These are phyloP conservation scores for Ophioninae sp. DNA, from an alignment of 2,888 invertebrate species.

Conservation along the genomic window DNA sequence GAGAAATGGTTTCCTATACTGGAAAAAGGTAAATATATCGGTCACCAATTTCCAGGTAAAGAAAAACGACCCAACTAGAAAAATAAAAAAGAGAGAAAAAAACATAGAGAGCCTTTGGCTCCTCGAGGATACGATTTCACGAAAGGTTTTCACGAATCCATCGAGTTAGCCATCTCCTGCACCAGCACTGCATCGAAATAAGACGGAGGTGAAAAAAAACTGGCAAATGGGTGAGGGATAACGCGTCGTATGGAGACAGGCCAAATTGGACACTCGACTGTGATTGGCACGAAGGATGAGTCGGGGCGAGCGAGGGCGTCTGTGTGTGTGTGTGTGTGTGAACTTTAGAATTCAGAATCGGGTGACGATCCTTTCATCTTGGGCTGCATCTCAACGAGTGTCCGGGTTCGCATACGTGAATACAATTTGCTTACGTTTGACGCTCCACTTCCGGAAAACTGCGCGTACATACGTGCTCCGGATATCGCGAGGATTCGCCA, in stretches of 20 bases:
- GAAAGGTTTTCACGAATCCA: conserved; percentile 18
- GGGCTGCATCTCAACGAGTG: conserved; percentile 40
- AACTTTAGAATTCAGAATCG: neutral
- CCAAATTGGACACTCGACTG: conserved; percentile 33
- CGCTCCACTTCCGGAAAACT: neutral
- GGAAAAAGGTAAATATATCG: conserved; percentile 43
- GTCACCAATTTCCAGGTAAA: conserved; percentile 14
- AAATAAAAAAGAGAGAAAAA: conserved; percentile 8
- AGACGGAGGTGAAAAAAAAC: neutral
- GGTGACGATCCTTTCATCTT: conserved; percentile 40
- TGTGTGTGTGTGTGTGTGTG: neutral
- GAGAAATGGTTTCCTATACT: conserved; percentile 37
- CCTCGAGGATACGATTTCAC: conserved; percentile 36
- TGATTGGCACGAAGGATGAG: conserved; percentile 5
- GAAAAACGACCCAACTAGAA: conserved; percentile 9
- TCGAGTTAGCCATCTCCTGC: conserved; percentile 5
- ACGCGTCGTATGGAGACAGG: neutral
- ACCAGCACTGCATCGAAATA: neutral
- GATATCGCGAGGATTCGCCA: conserved; percentile 15
- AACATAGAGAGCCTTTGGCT: conserved; percentile 24
- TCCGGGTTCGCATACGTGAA: conserved; percentile 42
- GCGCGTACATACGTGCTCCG: neutral
- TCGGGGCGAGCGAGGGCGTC: conserved; percentile 29
- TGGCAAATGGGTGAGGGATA: conserved; percentile 13
- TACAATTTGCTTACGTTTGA: conserved; percentile 49